Evolutionary conservation across 2,888 invertebrate genomes (phyloP).

Genomic region (Meteorus colon): DNA sequence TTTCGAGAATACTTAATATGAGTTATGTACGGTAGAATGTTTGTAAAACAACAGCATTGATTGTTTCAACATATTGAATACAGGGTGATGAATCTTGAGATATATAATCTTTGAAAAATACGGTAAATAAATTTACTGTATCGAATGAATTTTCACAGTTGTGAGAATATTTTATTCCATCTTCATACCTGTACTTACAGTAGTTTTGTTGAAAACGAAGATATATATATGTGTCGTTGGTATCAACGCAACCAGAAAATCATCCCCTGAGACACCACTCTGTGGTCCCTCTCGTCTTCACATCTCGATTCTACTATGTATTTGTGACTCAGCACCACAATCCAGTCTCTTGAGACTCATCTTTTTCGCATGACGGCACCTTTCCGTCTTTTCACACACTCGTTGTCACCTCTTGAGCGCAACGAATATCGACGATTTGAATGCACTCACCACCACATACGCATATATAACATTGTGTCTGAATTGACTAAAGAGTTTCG

Average conservation of each 20-base stretch:
- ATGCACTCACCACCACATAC: constrained; percentile 43
- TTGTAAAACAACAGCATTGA: too few species aligned
- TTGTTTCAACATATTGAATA: too few species aligned
- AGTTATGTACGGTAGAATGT: too few species aligned
- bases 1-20: too few species aligned
- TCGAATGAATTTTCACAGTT: too few species aligned
- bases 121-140: too few species aligned
- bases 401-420: constrained; percentile 15
- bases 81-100: too few species aligned
- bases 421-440: constrained; percentile 18
- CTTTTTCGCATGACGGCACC: constrained; percentile 59
- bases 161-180: too few species aligned
- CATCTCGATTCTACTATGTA: constrained; percentile 48
- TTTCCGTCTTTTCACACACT: constrained; percentile 48
- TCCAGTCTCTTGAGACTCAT: constrained; percentile 67
- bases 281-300: constrained; percentile 37
- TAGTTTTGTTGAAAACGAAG: too few species aligned
- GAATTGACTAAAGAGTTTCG: neutral
- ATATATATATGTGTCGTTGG: constrained; percentile 29
- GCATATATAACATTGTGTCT: constrained; percentile 35
- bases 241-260: constrained; percentile 37
- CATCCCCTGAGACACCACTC: constrained; percentile 47
- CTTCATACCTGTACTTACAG: too few species aligned
- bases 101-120: too few species aligned
- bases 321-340: constrained; percentile 68